Conservation (phyloP, 2,113 vertebrate genomes). For the Lipophrys pholis region DNA sequence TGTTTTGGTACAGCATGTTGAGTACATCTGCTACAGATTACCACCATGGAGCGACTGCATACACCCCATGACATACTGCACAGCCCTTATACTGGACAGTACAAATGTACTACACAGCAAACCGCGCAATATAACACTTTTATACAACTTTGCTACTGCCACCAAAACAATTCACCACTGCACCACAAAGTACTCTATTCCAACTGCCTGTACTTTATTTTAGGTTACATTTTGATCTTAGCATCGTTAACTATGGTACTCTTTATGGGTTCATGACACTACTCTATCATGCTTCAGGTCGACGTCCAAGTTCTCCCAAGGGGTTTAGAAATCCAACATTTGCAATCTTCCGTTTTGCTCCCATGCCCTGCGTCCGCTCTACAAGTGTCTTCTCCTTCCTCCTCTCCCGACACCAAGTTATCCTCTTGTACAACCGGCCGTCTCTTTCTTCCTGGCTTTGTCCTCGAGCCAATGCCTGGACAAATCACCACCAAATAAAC, state of each 20-base stretch:
- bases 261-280: not conserved
- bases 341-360: not conserved
- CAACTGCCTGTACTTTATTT: not conserved
- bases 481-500: not conserved
- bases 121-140: conserved; percentile 23
- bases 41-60: conserved; percentile 71
- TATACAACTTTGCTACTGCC: conserved; percentile 13
- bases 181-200: conserved; percentile 2
- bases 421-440: too few species aligned
- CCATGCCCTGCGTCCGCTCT: not conserved
- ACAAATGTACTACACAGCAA: conserved; percentile 41
- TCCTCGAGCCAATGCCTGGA: not conserved
- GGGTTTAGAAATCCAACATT: not conserved
- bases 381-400: not conserved
- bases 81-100: conserved; percentile 54
- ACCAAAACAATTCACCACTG: conserved; percentile 8
- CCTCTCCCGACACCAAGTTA: not conserved
- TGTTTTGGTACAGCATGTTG: conserved; percentile 80
- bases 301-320: conserved; percentile 4
- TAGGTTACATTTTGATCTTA: not conserved
- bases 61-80: conserved; percentile 78
- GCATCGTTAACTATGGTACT: not conserved
- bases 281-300: conserved; percentile 1
- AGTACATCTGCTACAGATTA: conserved; percentile 78
- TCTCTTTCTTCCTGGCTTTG: too few species aligned